Percentiles rank a stretch among this genome's conserved stretches.
Evolutionary conservation across 2,113 vertebrate species (phyloP).

Genomic region (Lasiurus borealis): DNA sequence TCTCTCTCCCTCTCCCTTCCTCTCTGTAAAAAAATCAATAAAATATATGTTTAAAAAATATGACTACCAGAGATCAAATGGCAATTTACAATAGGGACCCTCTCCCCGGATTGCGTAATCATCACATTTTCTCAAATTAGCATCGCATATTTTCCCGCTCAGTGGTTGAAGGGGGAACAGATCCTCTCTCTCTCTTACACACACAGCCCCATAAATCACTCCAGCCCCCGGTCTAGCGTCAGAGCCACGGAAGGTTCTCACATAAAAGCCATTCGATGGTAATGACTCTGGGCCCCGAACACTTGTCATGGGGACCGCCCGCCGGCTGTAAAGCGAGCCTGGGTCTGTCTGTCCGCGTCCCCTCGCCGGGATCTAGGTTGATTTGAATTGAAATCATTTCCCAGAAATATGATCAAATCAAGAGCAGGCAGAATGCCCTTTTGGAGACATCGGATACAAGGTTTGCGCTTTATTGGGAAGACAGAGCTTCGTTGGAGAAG

Average conservation of each 20-base stretch:
- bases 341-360: background rate
- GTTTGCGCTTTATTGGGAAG: slow-evolving; percentile 61
- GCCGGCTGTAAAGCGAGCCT: background rate
- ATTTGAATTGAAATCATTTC: slow-evolving; percentile 66
- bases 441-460: slow-evolving; percentile 70
- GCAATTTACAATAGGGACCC: background rate
- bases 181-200: slow-evolving; percentile 23
- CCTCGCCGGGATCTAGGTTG: slow-evolving; percentile 1
- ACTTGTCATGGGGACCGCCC: background rate
- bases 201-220: slow-evolving; percentile 56
- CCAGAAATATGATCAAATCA: slow-evolving; percentile 70
- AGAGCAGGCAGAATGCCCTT: slow-evolving; percentile 64
- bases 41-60: too few species aligned
- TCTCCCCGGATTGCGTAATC: background rate
- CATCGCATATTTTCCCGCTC: slow-evolving; percentile 2
- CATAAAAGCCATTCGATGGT: slow-evolving; percentile 49
- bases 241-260: background rate
- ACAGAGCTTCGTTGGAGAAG: slow-evolving; percentile 68
- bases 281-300: background rate
- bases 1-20: too few species aligned
- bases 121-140: slow-evolving; percentile 34
- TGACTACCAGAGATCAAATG: background rate
- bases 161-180: slow-evolving; percentile 55
- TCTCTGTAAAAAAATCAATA: too few species aligned
- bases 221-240: background rate